Percentiles rank a stretch among this genome's conserved stretches.
These are phyloP conservation scores for Trichogramma evanescens DNA, from an alignment of 2,888 invertebrate species.

Conservation along the genomic window DNA sequence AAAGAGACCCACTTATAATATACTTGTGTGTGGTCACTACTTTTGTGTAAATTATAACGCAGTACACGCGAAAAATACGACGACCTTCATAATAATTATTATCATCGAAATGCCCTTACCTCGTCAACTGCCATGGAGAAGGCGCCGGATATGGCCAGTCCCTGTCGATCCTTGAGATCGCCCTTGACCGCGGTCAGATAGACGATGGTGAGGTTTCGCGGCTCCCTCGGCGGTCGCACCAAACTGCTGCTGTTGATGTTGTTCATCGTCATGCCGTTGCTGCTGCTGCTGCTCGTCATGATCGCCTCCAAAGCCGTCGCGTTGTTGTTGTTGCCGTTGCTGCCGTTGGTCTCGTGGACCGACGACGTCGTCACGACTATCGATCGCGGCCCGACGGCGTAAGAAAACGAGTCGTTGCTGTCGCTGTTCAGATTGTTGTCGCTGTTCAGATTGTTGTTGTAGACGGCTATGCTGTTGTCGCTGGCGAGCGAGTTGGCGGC, in stretches of 20 bases:
- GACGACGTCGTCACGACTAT: conserved; percentile 19
- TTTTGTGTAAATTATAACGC: too few species aligned
- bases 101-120: conserved; percentile 49
- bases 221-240: conserved; percentile 24
- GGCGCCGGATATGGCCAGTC: conserved; percentile 84
- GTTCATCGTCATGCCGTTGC: neutral
- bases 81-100: neutral
- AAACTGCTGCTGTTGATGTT: neutral
- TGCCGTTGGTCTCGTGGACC: conserved; percentile 17
- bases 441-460: conserved; percentile 18
- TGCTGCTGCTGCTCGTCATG: too few species aligned
- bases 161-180: conserved; percentile 70
- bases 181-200: conserved; percentile 80
- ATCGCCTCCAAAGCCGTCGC: too few species aligned
- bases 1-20: too few species aligned
- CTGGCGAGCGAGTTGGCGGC: conserved; percentile 26
- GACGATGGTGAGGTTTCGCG: conserved; percentile 65
- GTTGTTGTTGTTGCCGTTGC: neutral
- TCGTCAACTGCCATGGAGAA: conserved; percentile 81
- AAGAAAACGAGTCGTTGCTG: conserved; percentile 6
- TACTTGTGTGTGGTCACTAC: too few species aligned
- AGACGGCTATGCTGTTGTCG: conserved; percentile 20
- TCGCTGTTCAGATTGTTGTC: too few species aligned
- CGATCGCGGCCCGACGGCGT: conserved; percentile 2
- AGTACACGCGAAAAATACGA: neutral